These are phyloP conservation scores for Tetranychus piercei DNA, from an alignment of 2,888 invertebrate species.

Conservation along the genomic window DNA sequence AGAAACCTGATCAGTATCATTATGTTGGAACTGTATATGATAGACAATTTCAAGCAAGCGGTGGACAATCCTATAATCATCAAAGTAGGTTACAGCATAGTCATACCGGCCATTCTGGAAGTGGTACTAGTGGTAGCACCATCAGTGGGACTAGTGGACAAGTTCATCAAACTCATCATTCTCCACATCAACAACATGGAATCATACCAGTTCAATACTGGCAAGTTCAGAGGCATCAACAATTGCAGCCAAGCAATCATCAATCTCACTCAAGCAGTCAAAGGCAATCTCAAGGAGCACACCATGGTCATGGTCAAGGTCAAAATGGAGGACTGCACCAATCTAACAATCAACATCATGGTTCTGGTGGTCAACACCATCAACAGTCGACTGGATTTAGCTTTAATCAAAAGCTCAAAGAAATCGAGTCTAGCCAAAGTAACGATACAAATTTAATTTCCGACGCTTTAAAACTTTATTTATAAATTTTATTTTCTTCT, in stretches of 20 bases:
- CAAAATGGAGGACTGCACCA: neutral
- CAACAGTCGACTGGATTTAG: neutral
- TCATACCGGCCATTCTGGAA: neutral
- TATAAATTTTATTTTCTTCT: too few species aligned
- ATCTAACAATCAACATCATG: neutral
- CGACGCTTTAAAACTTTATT: too few species aligned
- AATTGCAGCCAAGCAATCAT: neutral
- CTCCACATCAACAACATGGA: neutral
- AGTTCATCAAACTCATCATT: neutral
- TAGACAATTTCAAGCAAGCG: neutral
- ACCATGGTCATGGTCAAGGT: neutral
- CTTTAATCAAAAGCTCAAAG: neutral
- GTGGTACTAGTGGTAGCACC: neutral
- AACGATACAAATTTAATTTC: neutral
- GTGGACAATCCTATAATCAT: neutral
- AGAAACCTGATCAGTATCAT: neutral
- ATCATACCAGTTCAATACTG: neutral
- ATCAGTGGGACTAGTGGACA: neutral
- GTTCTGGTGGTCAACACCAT: neutral
- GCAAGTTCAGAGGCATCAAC: neutral
- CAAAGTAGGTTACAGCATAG: neutral
- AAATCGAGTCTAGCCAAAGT: neutral
- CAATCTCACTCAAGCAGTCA: neutral
- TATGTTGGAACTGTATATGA: neutral
- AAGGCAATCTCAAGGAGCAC: neutral